phyloP scores from a whole-genome alignment of 2,113 vertebrate genomes.

The Lampris megalopsis region DNA sequence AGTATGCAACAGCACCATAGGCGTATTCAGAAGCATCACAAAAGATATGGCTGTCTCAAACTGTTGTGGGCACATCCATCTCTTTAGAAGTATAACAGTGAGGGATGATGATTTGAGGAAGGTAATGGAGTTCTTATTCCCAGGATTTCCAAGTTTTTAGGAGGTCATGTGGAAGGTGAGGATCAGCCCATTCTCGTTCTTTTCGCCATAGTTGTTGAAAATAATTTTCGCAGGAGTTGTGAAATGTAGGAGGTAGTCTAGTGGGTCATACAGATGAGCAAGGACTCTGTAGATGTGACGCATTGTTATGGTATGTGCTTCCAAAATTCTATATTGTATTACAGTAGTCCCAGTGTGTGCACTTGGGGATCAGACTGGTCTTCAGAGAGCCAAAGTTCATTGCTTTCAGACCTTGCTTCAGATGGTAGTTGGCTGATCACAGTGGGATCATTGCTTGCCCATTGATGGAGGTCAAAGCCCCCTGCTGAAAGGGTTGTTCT shows the following conservation, averaged over 20 bases:
- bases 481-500: neutral
- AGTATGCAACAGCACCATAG: constrained; percentile 19
- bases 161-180: neutral
- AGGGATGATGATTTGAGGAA: neutral
- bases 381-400: neutral
- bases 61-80: neutral
- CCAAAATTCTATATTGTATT: neutral
- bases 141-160: constrained; percentile 10
- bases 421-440: constrained; percentile 7
- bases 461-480: constrained; percentile 19
- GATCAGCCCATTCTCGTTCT: constrained; percentile 5
- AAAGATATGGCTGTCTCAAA: constrained; percentile 12
- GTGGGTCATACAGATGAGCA: constrained; percentile 23
- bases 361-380: neutral
- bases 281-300: constrained; percentile 14
- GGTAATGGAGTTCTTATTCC: neutral
- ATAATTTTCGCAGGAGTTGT: constrained; percentile 15
- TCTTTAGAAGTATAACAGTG: neutral
- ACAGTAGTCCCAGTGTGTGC: neutral
- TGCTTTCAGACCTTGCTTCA: constrained; percentile 1
- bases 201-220: constrained; percentile 10
- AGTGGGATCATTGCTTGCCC: neutral
- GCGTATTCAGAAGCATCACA: constrained; percentile 24
- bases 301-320: neutral
- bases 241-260: constrained; percentile 13